Evolutionary conservation across 2,797 vertebrate species (phyloP), one percentile per base, ranked within the genome.

Genomic region (Hirundo rustica): DNA sequence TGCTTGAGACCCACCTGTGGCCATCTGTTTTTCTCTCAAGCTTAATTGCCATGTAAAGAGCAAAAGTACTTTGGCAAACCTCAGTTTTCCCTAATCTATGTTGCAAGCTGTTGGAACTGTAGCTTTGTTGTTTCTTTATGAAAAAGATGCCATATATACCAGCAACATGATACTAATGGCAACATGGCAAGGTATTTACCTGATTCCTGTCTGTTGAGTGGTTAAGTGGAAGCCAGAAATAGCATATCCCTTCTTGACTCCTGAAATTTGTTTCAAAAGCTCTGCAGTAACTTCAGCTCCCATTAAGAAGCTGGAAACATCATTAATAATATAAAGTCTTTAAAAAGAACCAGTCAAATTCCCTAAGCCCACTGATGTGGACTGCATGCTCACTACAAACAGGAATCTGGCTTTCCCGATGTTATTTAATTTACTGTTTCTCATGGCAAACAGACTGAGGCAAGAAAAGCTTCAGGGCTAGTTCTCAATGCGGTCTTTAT

Each of bases 321-420:
- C 67, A 40, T 47, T 80, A 77, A 66, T 72, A 82, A 79, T n/a
- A 62, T 12, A 50, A 64, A 86, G 29, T 38, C 51, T 85, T 89
- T 64, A 2, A 65, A 85, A 88, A 83, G 61, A 79, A 19, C 8
- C 26, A 42, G 34, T 11, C 21, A 68, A 48, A 64, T 75, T 95
- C 67, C 70, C 54, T 66, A 92, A 92, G 27, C 36, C 44, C 44
- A 30, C 44, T 48, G 68, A 55, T 48, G 12, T 25, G 67, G 26
- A n/a, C 67, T 73, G 48, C 22, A 19, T 34, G 20, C 58, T 86
- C 30, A 29, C 87, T 64, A 80, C 30, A 17, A n/a, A 60, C 0
- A 53, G 30, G 44, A 86, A 40, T 17, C 66, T 5, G 4, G 61
- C 0, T 0, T 65, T 92, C 80, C 29, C 0, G 0, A n/a, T 13